Evolutionary conservation across 2,888 invertebrate species (phyloP), one percentile per base, ranked within the genome.

Genomic region (Pollenia angustigena): DNA sequence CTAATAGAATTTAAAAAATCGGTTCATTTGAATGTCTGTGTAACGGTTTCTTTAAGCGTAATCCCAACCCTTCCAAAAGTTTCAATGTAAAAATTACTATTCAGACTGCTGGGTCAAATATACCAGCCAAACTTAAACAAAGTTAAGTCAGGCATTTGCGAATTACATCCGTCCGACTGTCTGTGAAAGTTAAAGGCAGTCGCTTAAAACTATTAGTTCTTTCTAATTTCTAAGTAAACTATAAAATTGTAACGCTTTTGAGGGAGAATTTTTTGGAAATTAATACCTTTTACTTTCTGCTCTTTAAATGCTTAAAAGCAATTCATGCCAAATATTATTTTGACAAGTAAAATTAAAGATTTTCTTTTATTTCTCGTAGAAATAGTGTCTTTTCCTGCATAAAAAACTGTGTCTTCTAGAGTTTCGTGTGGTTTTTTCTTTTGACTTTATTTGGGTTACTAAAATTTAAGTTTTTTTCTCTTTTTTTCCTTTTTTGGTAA

Each of bases 281-380:
- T 32, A 32, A 32, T 32, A 32, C 54, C 12, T 54, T 71, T 71
- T 0, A 4, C 8, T 18, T 7, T 14, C 69, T 71, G 69, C 12
- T 44, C 32, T 32, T 32, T 32, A 0, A 32, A 32, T 60, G 16
- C 52, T 66, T 72, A 40, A 64, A 83, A 72, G 16, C 40, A 48
- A 74, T 62, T 85, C 80, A 75, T 44, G 80, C 85, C 76, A 75
- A 71, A 62, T 85, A 40, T 71, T 78, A 74, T 81, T 85, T 58
- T 66, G 81, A 72, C 74, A 80, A 80, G 52, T 85, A 12, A 62
- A 74, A 18, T 84, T 72, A 72, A 74, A 79, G 18, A 66, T 79
- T 56, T 40, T 7, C 23, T 42, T 40, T 46, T 18, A 1, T 40
- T 50, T 32, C n/a, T 32, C 11, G 32, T 32, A 50, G 16, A 68